These are phyloP conservation scores for Drosophila neonasuta DNA, from an alignment of 2,888 invertebrate genomes.

Conservation along the genomic window DNA sequence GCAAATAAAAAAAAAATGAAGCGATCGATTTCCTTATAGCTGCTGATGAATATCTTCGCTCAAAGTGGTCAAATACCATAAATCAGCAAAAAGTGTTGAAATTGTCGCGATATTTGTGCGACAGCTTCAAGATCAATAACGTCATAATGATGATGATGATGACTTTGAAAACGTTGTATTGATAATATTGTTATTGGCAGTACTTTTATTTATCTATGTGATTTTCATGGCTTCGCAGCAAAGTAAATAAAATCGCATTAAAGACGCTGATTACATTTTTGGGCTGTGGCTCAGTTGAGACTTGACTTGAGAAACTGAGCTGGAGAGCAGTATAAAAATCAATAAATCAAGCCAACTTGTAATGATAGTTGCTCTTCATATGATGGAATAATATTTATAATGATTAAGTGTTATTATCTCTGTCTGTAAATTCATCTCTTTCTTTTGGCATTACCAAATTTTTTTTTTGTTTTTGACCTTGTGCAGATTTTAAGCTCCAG, in stretches of 20 bases:
- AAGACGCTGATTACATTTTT: slow-evolving; percentile 45
- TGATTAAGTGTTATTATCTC: slow-evolving; percentile 47
- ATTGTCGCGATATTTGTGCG: slow-evolving; percentile 29
- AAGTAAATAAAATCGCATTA: slow-evolving; percentile 65
- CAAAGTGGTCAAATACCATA: slow-evolving; percentile 5
- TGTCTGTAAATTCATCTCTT: slow-evolving; percentile 17
- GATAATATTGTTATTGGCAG: slow-evolving; percentile 29
- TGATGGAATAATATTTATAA: slow-evolving; percentile 44
- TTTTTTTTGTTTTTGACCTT: slow-evolving; percentile 40
- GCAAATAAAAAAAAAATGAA: slow-evolving; percentile 17
- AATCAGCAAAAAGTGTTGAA: slow-evolving; percentile 46
- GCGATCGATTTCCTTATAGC: slow-evolving; percentile 47
- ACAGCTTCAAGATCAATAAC: slow-evolving; percentile 53
- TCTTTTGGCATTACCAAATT: slow-evolving; percentile 38
- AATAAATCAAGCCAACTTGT: slow-evolving; percentile 41
- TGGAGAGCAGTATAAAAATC: slow-evolving; percentile 25
- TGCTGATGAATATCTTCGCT: slow-evolving; percentile 4
- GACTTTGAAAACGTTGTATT: slow-evolving; percentile 29
- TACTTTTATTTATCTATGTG: slow-evolving; percentile 46
- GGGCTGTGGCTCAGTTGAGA: slow-evolving; percentile 15
- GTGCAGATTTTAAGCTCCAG: slow-evolving; percentile 47
- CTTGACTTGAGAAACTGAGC: slow-evolving; percentile 2
- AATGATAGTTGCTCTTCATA: slow-evolving; percentile 24
- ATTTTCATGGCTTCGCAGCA: slow-evolving; percentile 51
- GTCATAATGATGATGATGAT: slow-evolving; percentile 33